Evolutionary conservation across 2,113 vertebrate genomes (phyloP).

Genomic region (Burhinus oedicnemus): DNA sequence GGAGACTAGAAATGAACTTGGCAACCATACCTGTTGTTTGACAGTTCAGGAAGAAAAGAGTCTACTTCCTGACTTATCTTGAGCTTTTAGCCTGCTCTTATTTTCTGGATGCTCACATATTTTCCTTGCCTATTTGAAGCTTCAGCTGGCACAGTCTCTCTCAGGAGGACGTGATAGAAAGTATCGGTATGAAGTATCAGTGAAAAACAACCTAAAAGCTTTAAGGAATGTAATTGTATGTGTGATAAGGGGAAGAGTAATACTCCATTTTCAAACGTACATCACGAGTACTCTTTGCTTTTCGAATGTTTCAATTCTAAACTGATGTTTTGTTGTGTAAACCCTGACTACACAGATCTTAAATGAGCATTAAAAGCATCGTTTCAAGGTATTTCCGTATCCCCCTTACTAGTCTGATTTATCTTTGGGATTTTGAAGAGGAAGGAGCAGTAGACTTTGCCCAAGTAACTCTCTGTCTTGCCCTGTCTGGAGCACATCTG

Average conservation of each 20-base stretch:
- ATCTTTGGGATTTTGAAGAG: not conserved
- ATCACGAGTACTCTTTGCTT: not conserved
- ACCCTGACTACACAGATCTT: not conserved
- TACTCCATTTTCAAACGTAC: not conserved
- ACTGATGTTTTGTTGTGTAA: not conserved
- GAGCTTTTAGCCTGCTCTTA: not conserved
- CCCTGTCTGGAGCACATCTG: not conserved
- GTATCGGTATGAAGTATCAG: not conserved
- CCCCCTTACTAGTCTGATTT: not conserved
- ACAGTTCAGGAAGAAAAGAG: not conserved
- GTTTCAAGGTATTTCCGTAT: not conserved
- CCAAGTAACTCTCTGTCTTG: not conserved
- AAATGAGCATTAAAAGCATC: not conserved
- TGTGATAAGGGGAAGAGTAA: not conserved
- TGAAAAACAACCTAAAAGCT: not conserved
- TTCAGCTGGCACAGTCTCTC: not conserved
- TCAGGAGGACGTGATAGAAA: not conserved
- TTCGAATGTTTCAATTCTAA: not conserved
- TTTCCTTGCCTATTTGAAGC: not conserved
- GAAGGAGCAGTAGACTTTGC: not conserved
- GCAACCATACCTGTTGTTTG: not conserved
- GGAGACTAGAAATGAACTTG: not conserved
- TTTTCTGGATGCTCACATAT: too few relatives aligned
- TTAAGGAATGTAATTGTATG: not conserved
- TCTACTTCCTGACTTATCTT: not conserved